Base-by-base conservation (phyloP, 2,113 vertebrate species). In the Hyla sarda region DNA sequence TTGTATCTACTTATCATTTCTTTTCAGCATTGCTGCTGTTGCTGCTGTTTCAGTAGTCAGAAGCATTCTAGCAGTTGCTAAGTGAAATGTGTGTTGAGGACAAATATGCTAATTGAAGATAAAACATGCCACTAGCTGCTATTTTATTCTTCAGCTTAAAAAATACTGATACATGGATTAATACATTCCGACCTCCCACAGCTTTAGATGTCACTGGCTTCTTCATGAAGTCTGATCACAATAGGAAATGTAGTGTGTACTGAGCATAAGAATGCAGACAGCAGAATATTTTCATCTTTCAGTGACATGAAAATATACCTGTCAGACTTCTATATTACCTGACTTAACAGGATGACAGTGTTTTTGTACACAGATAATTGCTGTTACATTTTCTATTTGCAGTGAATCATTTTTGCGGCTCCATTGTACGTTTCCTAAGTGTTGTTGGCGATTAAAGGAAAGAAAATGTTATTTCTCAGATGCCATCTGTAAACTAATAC, bases 311-410 rank as follows among this genome's bases (percentile, higher is more conserved):
- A 80, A 81, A 65, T 56, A 83, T 50, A 77, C 28, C 45, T 77
- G 83, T 47, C 54, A 77, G n/a, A 62, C 25, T 71, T 13, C 82
- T 48, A 60, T 62, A 73, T 75, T 75, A 58, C 41, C 45, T 41
- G 82, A 75, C 69, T 54, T 58, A 25, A 74, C 82, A 77, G 56
- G 47, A 56, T 76, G 83, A 75, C 83, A 84, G 58, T 62, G 58
- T 45, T 84, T 71, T 75, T 50, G 72, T 77, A 67, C 45, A 65
- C 47, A 47, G 73, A 77, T 84, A 77, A 77, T 84, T 77, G 47
- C 73, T 47, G 56, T 77, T 84, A 28, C 83, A 84, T 77, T 84
- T 77, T 84, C 72, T 77, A 19, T 77, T 84, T 62, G 25, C 54
- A 84, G 37, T 48, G 45, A 50, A 47, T 84, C 17, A 1, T 12